Evolutionary conservation across 2,797 vertebrate genomes (phyloP), one percentile per base, ranked within the genome.

Genomic region (Pseudomugil tenellus): DNA sequence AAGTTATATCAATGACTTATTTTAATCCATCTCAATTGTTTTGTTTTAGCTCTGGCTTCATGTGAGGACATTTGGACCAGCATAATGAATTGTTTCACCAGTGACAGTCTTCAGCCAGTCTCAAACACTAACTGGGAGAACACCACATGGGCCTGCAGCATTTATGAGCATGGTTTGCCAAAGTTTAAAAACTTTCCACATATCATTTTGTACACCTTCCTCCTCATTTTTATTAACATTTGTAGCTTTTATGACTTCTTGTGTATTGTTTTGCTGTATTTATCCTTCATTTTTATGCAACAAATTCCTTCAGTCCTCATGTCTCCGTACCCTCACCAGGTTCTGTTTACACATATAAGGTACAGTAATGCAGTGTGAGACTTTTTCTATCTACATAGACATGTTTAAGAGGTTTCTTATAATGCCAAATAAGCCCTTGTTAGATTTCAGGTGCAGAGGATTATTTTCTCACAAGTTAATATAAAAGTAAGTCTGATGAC

Each of bases 21-120:
- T 46, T 46, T 3, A 34, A 46, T 46, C 21, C 4, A 6, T 56
- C 26, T 13, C 0, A 34, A 1, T 23, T 49, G 1, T 60, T 57
- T 60, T 55, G 4, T 77, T 77, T 64, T 81, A 95, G 94, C 54
- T 94, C 93, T 46, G 93, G 93, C 60, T 94, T 94, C 87, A 91
- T 94, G 94, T 94, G 88, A 94, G 80, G 79, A 78, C 28, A 4
- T 28, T 31, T 17, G 46, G 60, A 76, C 77, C 59, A 43, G 9
- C 74, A 78, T 32, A 62, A 41, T 25, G 61, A 82, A 74, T 70
- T 80, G 71, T 61, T 35, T 58, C 69, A 74, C 80, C 75, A 37
- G 81, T 74, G 84, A 84, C 82, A 34, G 56, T 70, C 54, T 62
- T 64, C 77, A 60, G 83, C 85, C 76, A 80, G 79, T 86, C 72